phyloP scores from a whole-genome alignment of 2,888 invertebrate species.

The Cosmopolites sordidus region DNA sequence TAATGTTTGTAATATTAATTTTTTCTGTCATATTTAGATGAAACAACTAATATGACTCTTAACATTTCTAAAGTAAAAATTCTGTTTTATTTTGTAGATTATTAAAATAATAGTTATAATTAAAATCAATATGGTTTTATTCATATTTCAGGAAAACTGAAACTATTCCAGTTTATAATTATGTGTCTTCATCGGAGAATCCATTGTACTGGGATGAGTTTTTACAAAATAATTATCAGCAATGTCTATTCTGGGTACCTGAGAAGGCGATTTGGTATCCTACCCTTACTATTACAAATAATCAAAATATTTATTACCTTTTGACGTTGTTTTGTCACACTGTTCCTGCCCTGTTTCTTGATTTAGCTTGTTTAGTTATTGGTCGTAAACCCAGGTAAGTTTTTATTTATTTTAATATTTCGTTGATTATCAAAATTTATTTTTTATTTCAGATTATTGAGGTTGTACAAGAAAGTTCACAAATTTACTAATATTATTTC shows the following conservation, averaged over 20 bases:
- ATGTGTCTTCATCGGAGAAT: conserved; percentile 76
- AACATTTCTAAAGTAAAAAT: no score
- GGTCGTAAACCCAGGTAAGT: conserved; percentile 46
- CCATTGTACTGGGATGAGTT: conserved; percentile 77
- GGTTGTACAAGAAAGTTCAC: conserved; percentile 74
- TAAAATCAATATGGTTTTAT: no score
- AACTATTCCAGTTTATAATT: conserved; percentile 60
- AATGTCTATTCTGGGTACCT: conserved; percentile 53
- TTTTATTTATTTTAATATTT: no score
- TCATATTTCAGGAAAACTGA: conserved; percentile 54
- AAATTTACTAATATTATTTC: conserved; percentile 68
- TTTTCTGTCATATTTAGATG: no score
- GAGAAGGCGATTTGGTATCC: conserved; percentile 54
- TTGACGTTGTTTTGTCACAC: conserved; percentile 57
- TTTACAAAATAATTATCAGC: conserved; percentile 49
- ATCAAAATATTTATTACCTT: conserved; percentile 45
- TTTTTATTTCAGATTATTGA: conserved; percentile 54
- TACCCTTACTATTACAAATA: conserved; percentile 31
- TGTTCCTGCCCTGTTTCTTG: conserved; percentile 59
- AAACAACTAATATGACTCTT: no score
- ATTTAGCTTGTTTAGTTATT: conserved; percentile 50
- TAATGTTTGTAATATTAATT: no score
- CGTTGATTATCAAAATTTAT: no score
- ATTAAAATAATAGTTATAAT: no score
- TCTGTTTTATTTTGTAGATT: no score